These are phyloP conservation scores for Stegana nigrithorax DNA, from an alignment of 2,888 invertebrate species.

Conservation along the genomic window DNA sequence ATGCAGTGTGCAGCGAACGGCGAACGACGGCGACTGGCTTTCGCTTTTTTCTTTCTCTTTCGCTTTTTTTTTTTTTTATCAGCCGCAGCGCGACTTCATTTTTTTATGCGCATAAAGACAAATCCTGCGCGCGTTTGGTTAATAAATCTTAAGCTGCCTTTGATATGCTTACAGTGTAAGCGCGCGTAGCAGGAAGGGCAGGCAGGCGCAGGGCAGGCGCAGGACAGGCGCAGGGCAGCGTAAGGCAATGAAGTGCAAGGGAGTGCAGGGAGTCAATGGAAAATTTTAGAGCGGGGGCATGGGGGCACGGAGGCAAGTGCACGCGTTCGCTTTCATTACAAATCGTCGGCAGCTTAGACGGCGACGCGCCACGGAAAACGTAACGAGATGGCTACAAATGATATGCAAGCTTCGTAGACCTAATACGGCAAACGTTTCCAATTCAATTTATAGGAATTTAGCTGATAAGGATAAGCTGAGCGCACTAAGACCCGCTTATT, in stretches of 20 bases:
- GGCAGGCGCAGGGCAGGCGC: too few relatives aligned
- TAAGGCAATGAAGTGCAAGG: too few relatives aligned
- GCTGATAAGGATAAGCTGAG: too few relatives aligned
- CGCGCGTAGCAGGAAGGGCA: not conserved
- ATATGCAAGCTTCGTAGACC: constrained; percentile 36
- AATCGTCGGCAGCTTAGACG: constrained; percentile 59
- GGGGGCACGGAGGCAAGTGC: too few relatives aligned
- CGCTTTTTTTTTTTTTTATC: not conserved
- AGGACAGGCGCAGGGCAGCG: too few relatives aligned
- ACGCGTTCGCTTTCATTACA: constrained; percentile 55
- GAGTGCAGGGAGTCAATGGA: too few relatives aligned
- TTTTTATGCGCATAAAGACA: constrained; percentile 27
- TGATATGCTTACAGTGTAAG: constrained; percentile 13
- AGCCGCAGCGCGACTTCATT: constrained; percentile 32
- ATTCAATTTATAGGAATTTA: constrained; percentile 14
- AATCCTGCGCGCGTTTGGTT: constrained; percentile 43
- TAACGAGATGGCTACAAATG: constrained; percentile 4
- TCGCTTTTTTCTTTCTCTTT: constrained; percentile 9
- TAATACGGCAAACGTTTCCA: constrained; percentile 49
- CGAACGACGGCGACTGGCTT: not conserved
- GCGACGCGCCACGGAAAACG: not conserved
- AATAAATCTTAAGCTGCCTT: constrained; percentile 59
- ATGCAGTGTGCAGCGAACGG: too few relatives aligned
- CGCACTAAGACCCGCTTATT: too few relatives aligned
- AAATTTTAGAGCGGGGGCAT: too few relatives aligned